Conservation (phyloP, 2,888 invertebrate genomes). For the Lysandra coridon region DNA sequence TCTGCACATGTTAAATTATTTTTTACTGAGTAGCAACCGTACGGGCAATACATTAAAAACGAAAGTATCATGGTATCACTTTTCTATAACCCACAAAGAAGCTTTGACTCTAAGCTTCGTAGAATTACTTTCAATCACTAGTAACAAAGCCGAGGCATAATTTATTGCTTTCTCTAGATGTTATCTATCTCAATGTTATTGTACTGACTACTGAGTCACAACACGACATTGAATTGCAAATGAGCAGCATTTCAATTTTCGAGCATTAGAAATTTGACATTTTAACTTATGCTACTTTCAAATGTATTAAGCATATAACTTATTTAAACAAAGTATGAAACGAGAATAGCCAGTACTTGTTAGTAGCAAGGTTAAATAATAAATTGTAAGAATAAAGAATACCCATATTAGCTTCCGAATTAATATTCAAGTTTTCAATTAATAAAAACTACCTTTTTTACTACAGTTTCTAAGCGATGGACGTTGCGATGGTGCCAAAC, state of each 20-base stretch:
- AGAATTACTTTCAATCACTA: constrained; percentile 31
- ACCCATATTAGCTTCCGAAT: background rate
- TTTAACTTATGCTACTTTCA: constrained; percentile 30
- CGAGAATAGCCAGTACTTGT: background rate
- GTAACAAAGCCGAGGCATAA: constrained; percentile 4
- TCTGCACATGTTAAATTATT: background rate
- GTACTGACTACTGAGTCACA: constrained; percentile 24
- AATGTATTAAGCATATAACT: background rate
- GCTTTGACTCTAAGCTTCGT: background rate
- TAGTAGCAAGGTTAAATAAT: background rate
- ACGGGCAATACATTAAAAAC: background rate
- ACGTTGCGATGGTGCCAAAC: too few relatives aligned
- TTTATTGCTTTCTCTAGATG: constrained; percentile 30
- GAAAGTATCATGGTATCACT: constrained; percentile 13
- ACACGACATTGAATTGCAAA: constrained; percentile 25
- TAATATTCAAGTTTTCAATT: background rate
- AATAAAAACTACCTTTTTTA: background rate
- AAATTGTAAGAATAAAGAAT: background rate
- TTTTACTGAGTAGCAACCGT: background rate
- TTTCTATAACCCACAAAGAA: background rate
- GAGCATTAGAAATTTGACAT: constrained; percentile 27
- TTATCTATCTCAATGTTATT: constrained; percentile 15
- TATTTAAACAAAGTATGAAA: background rate
- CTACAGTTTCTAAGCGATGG: too few relatives aligned
- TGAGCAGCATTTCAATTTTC: background rate